phyloP scores from a whole-genome alignment of 2,888 invertebrate genomes.

The Trissolcus japonicus region DNA sequence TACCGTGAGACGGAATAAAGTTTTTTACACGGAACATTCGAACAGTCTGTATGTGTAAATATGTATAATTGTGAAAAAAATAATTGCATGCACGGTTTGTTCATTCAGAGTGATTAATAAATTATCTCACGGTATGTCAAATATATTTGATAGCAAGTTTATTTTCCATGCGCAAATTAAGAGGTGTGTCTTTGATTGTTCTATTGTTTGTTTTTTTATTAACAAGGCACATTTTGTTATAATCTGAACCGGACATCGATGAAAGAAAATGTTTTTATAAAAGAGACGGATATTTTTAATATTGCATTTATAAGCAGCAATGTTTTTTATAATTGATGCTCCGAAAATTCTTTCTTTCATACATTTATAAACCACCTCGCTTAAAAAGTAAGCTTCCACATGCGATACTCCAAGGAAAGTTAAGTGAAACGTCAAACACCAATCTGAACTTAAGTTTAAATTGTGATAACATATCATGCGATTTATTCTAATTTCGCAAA shows the following conservation, averaged over 20 bases:
- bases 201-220: background rate
- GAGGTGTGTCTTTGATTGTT: conserved; percentile 39
- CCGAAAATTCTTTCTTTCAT: too few species aligned
- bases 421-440: conserved; percentile 41
- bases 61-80: conserved; percentile 42
- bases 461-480: conserved; percentile 53
- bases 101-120: conserved; percentile 29
- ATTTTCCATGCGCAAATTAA: background rate
- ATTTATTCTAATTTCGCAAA: conserved; percentile 39
- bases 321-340: conserved; percentile 3
- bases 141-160: conserved; percentile 43
- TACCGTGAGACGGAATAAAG: conserved; percentile 40
- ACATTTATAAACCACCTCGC: conserved; percentile 19
- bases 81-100: conserved; percentile 31
- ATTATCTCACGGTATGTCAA: conserved; percentile 36
- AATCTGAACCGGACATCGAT: background rate
- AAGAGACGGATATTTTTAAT: conserved; percentile 26
- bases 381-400: conserved; percentile 31
- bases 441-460: conserved; percentile 49
- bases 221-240: background rate
- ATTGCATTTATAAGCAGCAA: conserved; percentile 29
- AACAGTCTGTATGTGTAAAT: conserved; percentile 38
- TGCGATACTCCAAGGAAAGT: conserved; percentile 29
- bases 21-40: conserved; percentile 28
- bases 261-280: conserved; percentile 25